Conservation (phyloP, 37 sponge, comb jelly and placozoan genomes). For the Petrosia ficiformis region DNA sequence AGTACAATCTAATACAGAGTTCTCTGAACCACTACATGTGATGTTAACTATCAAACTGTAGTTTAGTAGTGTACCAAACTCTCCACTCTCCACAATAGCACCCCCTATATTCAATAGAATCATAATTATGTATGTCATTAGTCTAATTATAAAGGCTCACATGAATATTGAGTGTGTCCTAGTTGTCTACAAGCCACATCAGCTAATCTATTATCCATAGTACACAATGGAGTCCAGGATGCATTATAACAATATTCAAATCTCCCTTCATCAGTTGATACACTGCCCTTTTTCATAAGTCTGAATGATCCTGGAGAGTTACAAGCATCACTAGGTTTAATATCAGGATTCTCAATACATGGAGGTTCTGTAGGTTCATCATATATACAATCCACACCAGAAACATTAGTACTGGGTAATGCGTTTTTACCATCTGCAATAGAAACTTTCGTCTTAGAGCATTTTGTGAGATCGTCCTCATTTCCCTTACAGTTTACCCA, state of each 20-base stretch:
- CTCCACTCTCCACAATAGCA: too few species aligned
- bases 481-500: not conserved
- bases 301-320: not conserved
- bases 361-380: not conserved
- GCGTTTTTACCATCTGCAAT: not conserved
- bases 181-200: not conserved
- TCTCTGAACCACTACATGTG: not conserved
- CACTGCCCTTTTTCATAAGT: not conserved
- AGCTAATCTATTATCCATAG: not conserved
- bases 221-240: slow-evolving; percentile 6
- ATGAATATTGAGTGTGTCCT: not conserved
- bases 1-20: not conserved
- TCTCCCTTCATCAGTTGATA: not conserved
- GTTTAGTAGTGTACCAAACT: too few species aligned
- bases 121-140: too few species aligned
- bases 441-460: not conserved
- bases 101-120: too few species aligned
- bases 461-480: not conserved
- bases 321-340: not conserved
- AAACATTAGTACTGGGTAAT: not conserved
- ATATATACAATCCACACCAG: not conserved
- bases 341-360: not conserved
- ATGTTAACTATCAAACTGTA: not conserved
- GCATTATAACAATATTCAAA: slow-evolving; percentile 1
- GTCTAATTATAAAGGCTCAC: not conserved